A percentile compares a stretch with the other conserved stretches of the same genome.
Conservation (phyloP, 2,113 vertebrate species). For the Psilopsiagon aymara region DNA sequence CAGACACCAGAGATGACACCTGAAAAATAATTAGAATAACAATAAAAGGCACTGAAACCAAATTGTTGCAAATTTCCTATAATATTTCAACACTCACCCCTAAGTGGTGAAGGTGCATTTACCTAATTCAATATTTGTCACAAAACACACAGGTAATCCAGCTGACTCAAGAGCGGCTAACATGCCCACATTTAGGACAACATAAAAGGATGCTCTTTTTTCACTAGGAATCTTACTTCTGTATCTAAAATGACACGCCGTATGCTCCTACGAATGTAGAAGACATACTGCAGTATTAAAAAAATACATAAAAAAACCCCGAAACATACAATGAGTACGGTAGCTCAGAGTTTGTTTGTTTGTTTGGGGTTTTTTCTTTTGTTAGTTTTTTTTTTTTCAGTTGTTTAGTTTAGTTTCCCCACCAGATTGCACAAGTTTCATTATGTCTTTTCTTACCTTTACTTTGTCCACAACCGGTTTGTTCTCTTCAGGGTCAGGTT, state of each 20-base stretch:
- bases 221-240: neutral
- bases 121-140: neutral
- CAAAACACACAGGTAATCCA: neutral
- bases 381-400: neutral
- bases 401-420: neutral
- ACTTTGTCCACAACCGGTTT: conserved; percentile 79
- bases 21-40: neutral
- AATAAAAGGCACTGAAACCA: neutral
- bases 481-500: conserved; percentile 76
- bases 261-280: rapidly evolving
- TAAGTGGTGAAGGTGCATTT: neutral
- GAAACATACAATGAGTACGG: neutral
- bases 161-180: neutral
- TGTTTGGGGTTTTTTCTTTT: neutral
- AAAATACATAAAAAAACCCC: neutral
- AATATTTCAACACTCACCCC: neutral
- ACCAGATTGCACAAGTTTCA: neutral
- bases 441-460: conserved; percentile 68
- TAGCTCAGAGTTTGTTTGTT: neutral
- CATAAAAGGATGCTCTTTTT: neutral
- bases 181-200: rapidly evolving
- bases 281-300: neutral
- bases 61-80: neutral
- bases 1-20: neutral
- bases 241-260: neutral